Conservation (phyloP, 2,113 vertebrate species). For the Callithrix jacchus region DNA sequence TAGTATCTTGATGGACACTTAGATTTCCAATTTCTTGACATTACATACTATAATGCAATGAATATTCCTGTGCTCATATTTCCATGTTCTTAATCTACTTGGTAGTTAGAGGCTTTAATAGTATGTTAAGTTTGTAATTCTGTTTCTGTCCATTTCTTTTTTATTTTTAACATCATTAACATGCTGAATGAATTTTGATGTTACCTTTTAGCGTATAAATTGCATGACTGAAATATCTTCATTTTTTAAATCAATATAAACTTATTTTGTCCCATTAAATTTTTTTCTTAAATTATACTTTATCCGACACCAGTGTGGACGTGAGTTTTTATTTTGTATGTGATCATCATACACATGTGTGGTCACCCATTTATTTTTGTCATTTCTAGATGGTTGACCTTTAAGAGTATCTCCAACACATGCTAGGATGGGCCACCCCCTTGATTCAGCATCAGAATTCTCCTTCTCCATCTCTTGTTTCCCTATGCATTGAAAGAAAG, state of each 20-base stretch:
- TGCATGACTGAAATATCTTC: conserved; percentile 3
- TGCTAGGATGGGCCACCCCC: background rate
- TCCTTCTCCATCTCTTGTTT: background rate
- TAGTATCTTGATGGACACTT: background rate
- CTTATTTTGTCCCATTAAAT: background rate
- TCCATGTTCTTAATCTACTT: conserved; percentile 30
- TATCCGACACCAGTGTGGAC: background rate
- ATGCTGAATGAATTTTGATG: conserved; percentile 15
- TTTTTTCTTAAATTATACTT: conserved; percentile 38
- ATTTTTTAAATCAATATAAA: background rate
- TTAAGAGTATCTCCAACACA: background rate
- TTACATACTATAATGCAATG: conserved; percentile 25
- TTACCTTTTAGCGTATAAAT: background rate
- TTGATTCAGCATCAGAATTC: background rate
- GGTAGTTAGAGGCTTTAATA: background rate
- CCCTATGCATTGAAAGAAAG: background rate
- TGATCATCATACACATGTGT: background rate
- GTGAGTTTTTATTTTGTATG: background rate
- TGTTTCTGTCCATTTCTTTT: conserved; percentile 27
- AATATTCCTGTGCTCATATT: background rate
- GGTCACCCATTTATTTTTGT: background rate
- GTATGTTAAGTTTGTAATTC: conserved; percentile 18
- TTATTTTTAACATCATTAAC: conserved; percentile 39
- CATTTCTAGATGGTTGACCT: background rate
- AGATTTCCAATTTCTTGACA: conserved; percentile 9